Evolutionary conservation across 2,888 invertebrate genomes (phyloP).

Genomic region (Drosophila vallismaia): DNA sequence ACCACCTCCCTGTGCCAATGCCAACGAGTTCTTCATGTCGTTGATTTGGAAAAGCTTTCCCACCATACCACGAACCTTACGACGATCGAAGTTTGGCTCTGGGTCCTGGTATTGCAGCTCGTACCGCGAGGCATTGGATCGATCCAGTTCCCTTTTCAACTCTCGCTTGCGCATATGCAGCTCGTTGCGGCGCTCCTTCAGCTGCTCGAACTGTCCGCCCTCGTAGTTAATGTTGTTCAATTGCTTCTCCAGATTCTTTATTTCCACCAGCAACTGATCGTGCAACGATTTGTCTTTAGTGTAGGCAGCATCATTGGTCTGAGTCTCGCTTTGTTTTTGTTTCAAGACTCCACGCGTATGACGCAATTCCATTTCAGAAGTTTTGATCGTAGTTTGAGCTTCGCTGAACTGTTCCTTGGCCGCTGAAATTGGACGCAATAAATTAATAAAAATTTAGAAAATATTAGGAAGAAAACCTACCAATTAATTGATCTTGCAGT

Average conservation of each 20-base stretch:
- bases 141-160: constrained; percentile 82
- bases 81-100: constrained; percentile 88
- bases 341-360: constrained; percentile 87
- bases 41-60: constrained; percentile 91
- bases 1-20: constrained; percentile 94
- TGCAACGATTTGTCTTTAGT: constrained; percentile 87
- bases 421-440: constrained; percentile 83
- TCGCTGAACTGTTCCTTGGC: constrained; percentile 90
- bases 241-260: constrained; percentile 84
- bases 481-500: constrained; percentile 94
- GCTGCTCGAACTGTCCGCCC: constrained; percentile 86
- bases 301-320: constrained; percentile 88
- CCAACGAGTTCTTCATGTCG: constrained; percentile 89
- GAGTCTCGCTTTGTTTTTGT: constrained; percentile 88
- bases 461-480: constrained; percentile 81
- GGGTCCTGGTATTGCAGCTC: constrained; percentile 92
- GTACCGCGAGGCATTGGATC: constrained; percentile 78
- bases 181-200: constrained; percentile 85
- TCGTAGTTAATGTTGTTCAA: constrained; percentile 86
- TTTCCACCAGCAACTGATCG: constrained; percentile 85
- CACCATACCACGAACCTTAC: constrained; percentile 90
- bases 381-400: constrained; percentile 91
- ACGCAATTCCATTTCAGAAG: constrained; percentile 89
- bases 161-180: constrained; percentile 86
- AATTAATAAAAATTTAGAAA: background rate